Evolutionary conservation across 2,113 vertebrate species (phyloP).

Genomic region (Oncorhynchus clarkii): DNA sequence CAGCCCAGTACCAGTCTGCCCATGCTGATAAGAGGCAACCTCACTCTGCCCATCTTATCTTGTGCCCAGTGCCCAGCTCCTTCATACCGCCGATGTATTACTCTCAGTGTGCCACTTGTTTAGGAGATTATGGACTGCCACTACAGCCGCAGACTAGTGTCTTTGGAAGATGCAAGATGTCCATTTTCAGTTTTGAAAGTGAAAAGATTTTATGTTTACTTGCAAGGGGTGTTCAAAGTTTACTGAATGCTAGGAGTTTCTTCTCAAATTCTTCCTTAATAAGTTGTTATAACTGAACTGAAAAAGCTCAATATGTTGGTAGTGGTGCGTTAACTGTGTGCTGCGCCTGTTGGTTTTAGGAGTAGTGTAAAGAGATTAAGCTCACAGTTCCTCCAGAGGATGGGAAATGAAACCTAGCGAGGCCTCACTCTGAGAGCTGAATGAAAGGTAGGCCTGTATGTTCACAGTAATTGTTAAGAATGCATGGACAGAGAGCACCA

Average conservation of each 20-base stretch:
- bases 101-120: background rate
- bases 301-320: background rate
- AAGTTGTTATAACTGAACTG: background rate
- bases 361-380: background rate
- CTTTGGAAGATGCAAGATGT: background rate
- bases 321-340: background rate
- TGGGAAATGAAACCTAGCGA: background rate
- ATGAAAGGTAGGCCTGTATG: slow-evolving; percentile 19
- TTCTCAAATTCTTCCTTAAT: no score
- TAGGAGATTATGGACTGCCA: background rate
- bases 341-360: background rate
- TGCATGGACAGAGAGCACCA: slow-evolving; percentile 34
- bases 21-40: slow-evolving; percentile 14
- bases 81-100: background rate
- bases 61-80: background rate
- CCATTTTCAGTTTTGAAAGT: background rate
- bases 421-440: background rate
- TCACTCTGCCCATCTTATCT: slow-evolving; percentile 3
- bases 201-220: no score
- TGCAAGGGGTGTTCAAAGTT: background rate
- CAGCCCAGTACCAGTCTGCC: slow-evolving; percentile 8
- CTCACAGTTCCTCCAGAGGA: background rate
- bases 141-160: background rate
- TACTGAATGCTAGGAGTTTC: background rate
- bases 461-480: slow-evolving; percentile 43